Evolutionary conservation across 2,888 invertebrate species (phyloP).

Genomic region (Ophioninae sp.): DNA sequence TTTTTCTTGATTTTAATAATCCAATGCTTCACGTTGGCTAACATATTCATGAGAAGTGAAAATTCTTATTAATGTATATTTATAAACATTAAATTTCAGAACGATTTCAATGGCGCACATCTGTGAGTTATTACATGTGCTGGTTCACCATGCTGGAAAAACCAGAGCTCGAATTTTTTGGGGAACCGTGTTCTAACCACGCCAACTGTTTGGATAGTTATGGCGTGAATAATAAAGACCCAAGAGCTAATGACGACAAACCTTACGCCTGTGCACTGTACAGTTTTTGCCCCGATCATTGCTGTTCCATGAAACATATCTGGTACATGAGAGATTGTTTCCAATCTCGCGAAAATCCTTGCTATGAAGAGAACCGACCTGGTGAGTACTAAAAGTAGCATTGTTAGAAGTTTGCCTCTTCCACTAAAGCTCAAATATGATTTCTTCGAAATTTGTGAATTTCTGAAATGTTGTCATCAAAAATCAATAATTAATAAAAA

Average conservation of each 20-base stretch:
- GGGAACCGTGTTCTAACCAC: constrained; percentile 85
- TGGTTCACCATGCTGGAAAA: constrained; percentile 85
- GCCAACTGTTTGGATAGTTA: constrained; percentile 83
- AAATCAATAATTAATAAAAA: too few species aligned
- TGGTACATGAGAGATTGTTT: constrained; percentile 80
- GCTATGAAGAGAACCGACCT: constrained; percentile 80
- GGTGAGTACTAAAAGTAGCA: constrained; percentile 67
- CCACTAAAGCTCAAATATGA: too few species aligned
- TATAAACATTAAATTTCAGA: constrained; percentile 74
- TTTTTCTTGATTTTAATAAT: too few species aligned
- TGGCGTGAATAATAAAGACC: constrained; percentile 82
- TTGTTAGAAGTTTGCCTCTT: not conserved
- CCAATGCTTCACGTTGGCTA: too few species aligned
- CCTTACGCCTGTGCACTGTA: constrained; percentile 84
- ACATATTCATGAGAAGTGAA: too few species aligned
- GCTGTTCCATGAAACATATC: constrained; percentile 83
- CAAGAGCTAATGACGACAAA: constrained; percentile 83
- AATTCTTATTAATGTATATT: not conserved
- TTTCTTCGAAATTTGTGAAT: too few species aligned
- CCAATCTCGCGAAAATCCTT: constrained; percentile 82
- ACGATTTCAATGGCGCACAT: constrained; percentile 84
- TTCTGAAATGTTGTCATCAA: too few species aligned
- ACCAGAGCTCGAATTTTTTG: constrained; percentile 82
- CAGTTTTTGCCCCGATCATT: constrained; percentile 87
- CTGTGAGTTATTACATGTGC: constrained; percentile 87